Evolutionary conservation across 2,888 invertebrate species (phyloP), one percentile per base, ranked within the genome.

Genomic region (Eupeodes luniger): DNA sequence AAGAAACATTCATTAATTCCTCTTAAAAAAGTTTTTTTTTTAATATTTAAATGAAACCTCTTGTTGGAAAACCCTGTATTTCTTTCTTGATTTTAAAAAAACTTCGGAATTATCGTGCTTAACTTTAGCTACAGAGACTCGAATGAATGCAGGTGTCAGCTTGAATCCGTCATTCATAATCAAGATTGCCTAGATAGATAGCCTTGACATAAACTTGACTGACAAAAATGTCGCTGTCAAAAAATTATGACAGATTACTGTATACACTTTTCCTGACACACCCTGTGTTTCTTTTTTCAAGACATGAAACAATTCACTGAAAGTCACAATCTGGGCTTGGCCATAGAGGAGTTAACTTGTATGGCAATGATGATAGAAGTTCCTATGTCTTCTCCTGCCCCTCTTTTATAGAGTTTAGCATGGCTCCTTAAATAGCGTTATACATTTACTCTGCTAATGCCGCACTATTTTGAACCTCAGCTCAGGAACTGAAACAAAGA

Each of bases 401-500:
- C 69, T 16, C 49, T 57, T 47, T 53, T 75, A 77, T 34, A 66
- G 75, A 75, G 81, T 81, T 86, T 75, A 66, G 53, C 70, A 75
- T 64, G 70, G 64, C 76, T 87, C 79, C 83, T 75, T 83, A 83
- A 82, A 78, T 69, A 74, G 66, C 72, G 69, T 67, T 64, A 19
- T 78, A 19, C 53, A 78, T 44, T 55, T 49, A 70, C 40, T 49
- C 47, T 14, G 47, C 47, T 47, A 10, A 40, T 44, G 66, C 49
- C 34, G 47, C 19, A 59, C 14, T 40, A 49, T 40, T 5, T 55
- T 55, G 19, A 14, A 70, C 74, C 16, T 59, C 34, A 76, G 36
- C 57, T n/a, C n/a, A 77, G 82, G 49, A 78, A 70, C 19, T 84
- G 66, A 80, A 84, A 87, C 86, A 87, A 87, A 87, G 86, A 79